Base-by-base conservation (phyloP, 2,113 vertebrate species). In the Mormoops blainvillei region DNA sequence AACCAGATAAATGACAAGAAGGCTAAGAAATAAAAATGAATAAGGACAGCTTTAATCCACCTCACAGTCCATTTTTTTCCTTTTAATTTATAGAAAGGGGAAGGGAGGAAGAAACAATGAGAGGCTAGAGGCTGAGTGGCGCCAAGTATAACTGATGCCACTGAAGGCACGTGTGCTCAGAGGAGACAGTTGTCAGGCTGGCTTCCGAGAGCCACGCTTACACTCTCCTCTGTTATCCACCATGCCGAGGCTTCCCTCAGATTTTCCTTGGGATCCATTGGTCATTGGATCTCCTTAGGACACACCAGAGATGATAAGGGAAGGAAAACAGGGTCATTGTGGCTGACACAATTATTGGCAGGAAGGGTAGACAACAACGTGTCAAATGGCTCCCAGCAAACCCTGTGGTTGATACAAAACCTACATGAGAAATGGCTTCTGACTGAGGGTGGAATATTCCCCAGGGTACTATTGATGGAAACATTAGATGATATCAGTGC, bases 1-100 rank as follows among this genome's bases (percentile, higher is more conserved):
- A 96, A 65, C 45, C 41, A 97, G 87, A 97, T 97, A 96, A 94
- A 96, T 93, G 78, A 92, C 89, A 91, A 65, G 33, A 92, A 96
- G 78, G 96, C 91, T 87, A 70, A 71, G 74, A 77, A 89, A 94
- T 94, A 92, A 96, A 95, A 96, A 94, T 83, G 78, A 96, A 80
- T 77, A 82, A 78, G 82, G 58, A 89, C 84, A 91, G 83, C 65
- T 97, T 89, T 92, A 82, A 90, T 96, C 93, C 58, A 97, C 94
- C 95, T 86, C 88, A 95, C n/a, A 20, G 89, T 87, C 93, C 76
- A 73, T 87, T 88, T 96, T 96, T 96, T 90, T n/a, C 50, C 77
- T 94, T 95, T 18, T 93, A 89, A 94, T 76, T 92, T 94, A 45
- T 56, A 65, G 91, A 93, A 86, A 48, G 48, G 89, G 33, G 36